Base-by-base conservation (phyloP, 1,140 invertebrate genomes). In the Colletes latitarsis region DNA sequence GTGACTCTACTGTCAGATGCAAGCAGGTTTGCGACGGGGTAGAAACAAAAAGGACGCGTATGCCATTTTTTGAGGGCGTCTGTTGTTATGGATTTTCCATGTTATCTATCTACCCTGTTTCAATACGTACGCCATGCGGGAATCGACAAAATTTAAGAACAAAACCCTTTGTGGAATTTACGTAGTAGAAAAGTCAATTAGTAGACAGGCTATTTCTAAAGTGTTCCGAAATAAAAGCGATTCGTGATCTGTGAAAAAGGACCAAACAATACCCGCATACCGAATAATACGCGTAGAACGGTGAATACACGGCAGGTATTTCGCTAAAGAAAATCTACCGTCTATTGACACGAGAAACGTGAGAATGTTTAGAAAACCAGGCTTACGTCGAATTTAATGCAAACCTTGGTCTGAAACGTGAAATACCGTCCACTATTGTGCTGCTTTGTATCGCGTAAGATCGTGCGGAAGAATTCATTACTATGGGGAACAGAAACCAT, bases 331-430 rank as follows among this genome's bases (percentile, higher is more conserved):
- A 88, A 85, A 77, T 87, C 82, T 39, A 76, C 72, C 67, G 63
- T 41, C 79, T 55, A 72, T 86, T 77, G 85, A 89, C 85, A 86
- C 57, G 77, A 46, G 84, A 88, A 90, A 89, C 88, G 88, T 91
- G 90, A 89, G 85, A 83, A 87, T 69, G 55, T 77, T 70, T 73
- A 21, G 52, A 53, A 41, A 73, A 62, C 15, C 52, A 55, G 72
- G 49, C 55, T 82, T 53, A 82, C 78, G 70, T 75, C 0, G 60
- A 63, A 68, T 67, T 62, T 71, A 69, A 17, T 17, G 62, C 46
- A 62, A 77, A 57, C 53, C 43, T 72, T 53, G 53, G 39, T 5
- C 21, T 30, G 30, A 3, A 6, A 14, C 49, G 41, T 43, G 46
- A 70, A 69, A 9, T 68, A 63, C 21, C 55, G 53, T 53, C 3